Evolutionary conservation across 2,113 vertebrate species (phyloP).

Genomic region (Campylomormyrus tamandua): DNA sequence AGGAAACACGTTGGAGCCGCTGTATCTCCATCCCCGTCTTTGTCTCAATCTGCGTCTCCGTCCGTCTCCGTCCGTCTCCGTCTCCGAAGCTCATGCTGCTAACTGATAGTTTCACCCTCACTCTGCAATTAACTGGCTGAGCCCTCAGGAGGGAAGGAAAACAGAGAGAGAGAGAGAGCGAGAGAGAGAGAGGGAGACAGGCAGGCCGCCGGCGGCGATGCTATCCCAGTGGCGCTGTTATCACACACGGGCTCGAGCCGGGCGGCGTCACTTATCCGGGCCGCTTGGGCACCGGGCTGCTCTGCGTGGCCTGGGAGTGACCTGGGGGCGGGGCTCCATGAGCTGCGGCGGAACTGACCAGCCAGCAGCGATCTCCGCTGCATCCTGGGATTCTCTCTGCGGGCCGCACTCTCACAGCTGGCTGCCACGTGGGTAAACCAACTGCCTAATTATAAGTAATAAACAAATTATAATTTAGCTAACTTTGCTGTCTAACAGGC

Average conservation of each 20-base stretch:
- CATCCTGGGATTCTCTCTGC: slow-evolving; percentile 27
- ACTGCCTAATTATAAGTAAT: not conserved
- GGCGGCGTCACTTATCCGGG: slow-evolving; percentile 77
- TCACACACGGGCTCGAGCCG: slow-evolving; percentile 75
- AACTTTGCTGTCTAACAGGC: not conserved
- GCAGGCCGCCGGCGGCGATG: slow-evolving; percentile 37
- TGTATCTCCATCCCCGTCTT: slow-evolving; percentile 29
- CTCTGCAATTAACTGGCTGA: slow-evolving; percentile 48
- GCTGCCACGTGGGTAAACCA: not conserved
- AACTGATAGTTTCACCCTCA: slow-evolving; percentile 41
- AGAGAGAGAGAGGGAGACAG: slow-evolving; percentile 43
- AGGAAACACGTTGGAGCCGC: slow-evolving; percentile 27
- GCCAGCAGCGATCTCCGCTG: slow-evolving; percentile 40
- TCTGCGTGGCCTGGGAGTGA: slow-evolving; percentile 69
- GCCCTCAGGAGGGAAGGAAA: slow-evolving; percentile 51
- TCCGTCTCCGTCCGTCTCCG: slow-evolving; percentile 4
- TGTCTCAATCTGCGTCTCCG: slow-evolving; percentile 11
- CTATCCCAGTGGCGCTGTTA: slow-evolving; percentile 45
- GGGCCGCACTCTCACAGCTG: not conserved
- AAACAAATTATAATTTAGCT: not conserved
- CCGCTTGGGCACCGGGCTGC: slow-evolving; percentile 77
- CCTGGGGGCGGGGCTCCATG: slow-evolving; percentile 50
- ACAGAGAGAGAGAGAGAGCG: not conserved
- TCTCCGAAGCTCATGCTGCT: slow-evolving; percentile 34
- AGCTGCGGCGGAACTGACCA: slow-evolving; percentile 44